Evolutionary conservation across 2,888 invertebrate species (phyloP), one percentile per base, ranked within the genome.

Genomic region (Iselma pallidipennis): DNA sequence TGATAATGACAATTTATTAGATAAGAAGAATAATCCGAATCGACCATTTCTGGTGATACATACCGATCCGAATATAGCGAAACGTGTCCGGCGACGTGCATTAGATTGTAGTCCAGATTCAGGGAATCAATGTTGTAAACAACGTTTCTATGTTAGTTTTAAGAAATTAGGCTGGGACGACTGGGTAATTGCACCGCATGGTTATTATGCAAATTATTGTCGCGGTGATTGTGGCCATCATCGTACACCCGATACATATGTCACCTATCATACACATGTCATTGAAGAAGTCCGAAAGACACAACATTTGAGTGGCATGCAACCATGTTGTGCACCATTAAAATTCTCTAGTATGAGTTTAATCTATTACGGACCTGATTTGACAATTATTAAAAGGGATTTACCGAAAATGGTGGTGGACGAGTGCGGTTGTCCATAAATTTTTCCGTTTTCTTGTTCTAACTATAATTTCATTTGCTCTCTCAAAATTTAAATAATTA

Each of bases 391-490:
- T 82, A 95, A 96, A 82, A 88, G 95, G 76, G 95, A 95, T 85
- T 85, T 96, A 80, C 95, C 95, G 71, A 95, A 95, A 86, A 96
- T 96, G 95, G 93, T 95, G 74, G 95, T 96, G 67, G 95, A 96
- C 82, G 95, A 95, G 85, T 96, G 96, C 84, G 95, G 95, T 74
- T 96, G 96, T 83, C 95, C 95, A 74, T 95, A 87, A 88, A 65
- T 64, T 50, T 49, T 49, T 6, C n/a, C n/a, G n/a, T n/a, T n/a
- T n/a, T n/a, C n/a, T n/a, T n/a, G n/a, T n/a, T n/a, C n/a, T n/a
- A n/a, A n/a, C n/a, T n/a, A n/a, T n/a, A n/a, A n/a, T n/a, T n/a
- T n/a, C n/a, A n/a, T n/a, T n/a, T n/a, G n/a, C n/a, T n/a, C 16
- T 48, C 7, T 48, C 7, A 48, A 12, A 48, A 16, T 14, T 14